Percentiles rank a stretch among this genome's conserved stretches.
Evolutionary conservation across 1,140 invertebrate species (phyloP).

Genomic region (Eufriesea mexicana): DNA sequence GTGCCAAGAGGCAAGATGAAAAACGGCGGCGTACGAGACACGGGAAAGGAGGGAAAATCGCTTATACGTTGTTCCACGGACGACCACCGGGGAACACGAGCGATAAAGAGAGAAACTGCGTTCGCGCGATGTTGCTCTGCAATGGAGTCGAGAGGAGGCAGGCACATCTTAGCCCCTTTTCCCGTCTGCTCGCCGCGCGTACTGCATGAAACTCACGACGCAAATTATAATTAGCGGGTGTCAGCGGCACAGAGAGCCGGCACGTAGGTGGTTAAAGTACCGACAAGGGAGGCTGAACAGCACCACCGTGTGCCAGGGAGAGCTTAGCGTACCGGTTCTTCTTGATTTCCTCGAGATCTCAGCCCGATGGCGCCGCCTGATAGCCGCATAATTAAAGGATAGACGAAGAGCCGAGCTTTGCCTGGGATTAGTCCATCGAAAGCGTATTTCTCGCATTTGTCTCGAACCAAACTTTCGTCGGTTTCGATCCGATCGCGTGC

Average conservation of each 20-base stretch:
- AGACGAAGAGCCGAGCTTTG: not conserved
- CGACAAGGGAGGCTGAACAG: constrained; percentile 38
- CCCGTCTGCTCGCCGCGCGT: constrained; percentile 1
- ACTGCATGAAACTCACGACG: constrained; percentile 37
- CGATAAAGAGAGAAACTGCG: not conserved
- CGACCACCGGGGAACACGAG: not conserved
- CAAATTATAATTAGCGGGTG: constrained; percentile 69
- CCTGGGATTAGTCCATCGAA: not conserved
- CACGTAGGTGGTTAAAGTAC: constrained; percentile 53
- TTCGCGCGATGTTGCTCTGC: constrained; percentile 8
- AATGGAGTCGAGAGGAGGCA: constrained; percentile 23
- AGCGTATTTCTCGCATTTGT: no score
- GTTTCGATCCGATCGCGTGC: no score
- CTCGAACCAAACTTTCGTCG: not conserved
- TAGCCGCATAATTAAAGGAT: constrained; percentile 5
- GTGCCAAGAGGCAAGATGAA: constrained; percentile 24
- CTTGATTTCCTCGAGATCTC: not conserved
- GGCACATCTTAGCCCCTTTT: constrained; percentile 27
- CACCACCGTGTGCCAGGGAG: not conserved
- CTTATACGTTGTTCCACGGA: not conserved
- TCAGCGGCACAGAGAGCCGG: constrained; percentile 50
- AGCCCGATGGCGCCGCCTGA: constrained; percentile 3
- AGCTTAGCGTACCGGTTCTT: not conserved
- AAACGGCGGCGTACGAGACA: not conserved
- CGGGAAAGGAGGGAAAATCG: not conserved